Conservation (phyloP, 1,140 invertebrate genomes). For the Leguminivora glycinivorella region DNA sequence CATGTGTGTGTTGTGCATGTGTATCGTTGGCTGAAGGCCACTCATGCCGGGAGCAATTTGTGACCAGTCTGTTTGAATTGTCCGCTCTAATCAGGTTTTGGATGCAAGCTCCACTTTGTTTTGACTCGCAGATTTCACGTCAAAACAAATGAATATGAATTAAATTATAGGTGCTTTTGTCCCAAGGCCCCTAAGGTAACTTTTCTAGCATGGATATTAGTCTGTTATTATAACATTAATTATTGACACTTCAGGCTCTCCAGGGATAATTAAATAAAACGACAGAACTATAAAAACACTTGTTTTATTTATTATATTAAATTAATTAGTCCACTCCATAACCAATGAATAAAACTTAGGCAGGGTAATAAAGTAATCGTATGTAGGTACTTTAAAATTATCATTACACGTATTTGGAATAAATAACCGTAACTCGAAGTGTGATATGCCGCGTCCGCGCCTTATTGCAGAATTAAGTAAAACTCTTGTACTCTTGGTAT, state of each 20-base stretch:
- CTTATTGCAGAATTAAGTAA: conserved; percentile 54
- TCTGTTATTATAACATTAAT: too few species aligned
- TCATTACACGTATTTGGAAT: conserved; percentile 47
- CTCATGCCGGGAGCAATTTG: too few species aligned
- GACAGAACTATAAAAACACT: conserved; percentile 59
- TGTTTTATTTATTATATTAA: conserved; percentile 56
- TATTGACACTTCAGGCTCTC: background rate
- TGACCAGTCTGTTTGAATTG: too few species aligned
- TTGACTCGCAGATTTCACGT: too few species aligned
- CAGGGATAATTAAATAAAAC: conserved; percentile 40
- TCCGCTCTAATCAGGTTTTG: too few species aligned
- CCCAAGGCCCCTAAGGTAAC: too few species aligned
- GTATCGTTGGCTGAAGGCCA: too few species aligned
- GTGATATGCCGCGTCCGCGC: conserved; percentile 51
- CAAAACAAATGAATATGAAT: too few species aligned
- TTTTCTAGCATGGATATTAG: too few species aligned
- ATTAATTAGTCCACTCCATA: conserved; percentile 69
- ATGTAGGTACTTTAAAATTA: conserved; percentile 49
- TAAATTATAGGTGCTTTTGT: too few species aligned
- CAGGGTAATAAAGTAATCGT: conserved; percentile 61
- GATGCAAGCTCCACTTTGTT: too few species aligned
- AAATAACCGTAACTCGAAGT: conserved; percentile 47
- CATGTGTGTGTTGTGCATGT: too few species aligned
- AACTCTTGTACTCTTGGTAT: conserved; percentile 62
- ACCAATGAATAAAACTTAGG: conserved; percentile 66